A percentile compares a stretch with the other conserved stretches of the same genome.
Evolutionary conservation across 2,888 invertebrate species (phyloP).

Genomic region (Diarsia dahlii): DNA sequence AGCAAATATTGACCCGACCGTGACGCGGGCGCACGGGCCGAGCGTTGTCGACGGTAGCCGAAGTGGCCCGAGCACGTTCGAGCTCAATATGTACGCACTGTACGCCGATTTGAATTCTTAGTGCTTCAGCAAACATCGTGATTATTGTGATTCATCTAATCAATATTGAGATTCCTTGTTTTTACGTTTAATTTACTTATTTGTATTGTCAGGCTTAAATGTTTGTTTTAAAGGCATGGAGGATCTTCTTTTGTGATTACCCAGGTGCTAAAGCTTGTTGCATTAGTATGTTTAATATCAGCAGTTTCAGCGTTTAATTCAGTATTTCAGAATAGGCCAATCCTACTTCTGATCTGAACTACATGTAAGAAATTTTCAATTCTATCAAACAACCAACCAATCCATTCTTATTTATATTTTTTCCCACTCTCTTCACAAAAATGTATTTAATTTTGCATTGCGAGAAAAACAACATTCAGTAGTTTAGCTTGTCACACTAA

Average conservation of each 20-base stretch:
- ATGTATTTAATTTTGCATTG: neutral
- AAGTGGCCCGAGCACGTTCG: slow-evolving; percentile 58
- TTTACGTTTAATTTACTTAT: slow-evolving; percentile 33
- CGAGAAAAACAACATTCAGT: neutral
- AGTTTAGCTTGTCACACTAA: slow-evolving; percentile 25
- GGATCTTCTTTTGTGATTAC: slow-evolving; percentile 1
- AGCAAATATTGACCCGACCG: slow-evolving; percentile 76
- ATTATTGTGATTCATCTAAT: slow-evolving; percentile 59
- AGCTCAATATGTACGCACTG: slow-evolving; percentile 46
- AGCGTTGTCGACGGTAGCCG: slow-evolving; percentile 57
- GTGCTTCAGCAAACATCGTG: slow-evolving; percentile 58
- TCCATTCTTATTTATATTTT: neutral
- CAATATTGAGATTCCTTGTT: slow-evolving; percentile 57
- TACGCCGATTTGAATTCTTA: slow-evolving; percentile 61
- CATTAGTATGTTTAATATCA: neutral
- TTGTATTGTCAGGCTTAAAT: slow-evolving; percentile 34
- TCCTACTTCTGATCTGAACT: neutral
- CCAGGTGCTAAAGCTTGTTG: neutral
- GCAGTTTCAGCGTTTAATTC: neutral
- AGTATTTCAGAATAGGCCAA: too few species aligned
- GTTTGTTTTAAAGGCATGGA: slow-evolving; percentile 24
- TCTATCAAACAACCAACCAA: neutral
- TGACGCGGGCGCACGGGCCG: slow-evolving; percentile 65
- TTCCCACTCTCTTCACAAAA: neutral
- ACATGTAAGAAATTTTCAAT: neutral